Conservation (phyloP, 2,888 invertebrate species). For the Lasioglossum leucozonium region DNA sequence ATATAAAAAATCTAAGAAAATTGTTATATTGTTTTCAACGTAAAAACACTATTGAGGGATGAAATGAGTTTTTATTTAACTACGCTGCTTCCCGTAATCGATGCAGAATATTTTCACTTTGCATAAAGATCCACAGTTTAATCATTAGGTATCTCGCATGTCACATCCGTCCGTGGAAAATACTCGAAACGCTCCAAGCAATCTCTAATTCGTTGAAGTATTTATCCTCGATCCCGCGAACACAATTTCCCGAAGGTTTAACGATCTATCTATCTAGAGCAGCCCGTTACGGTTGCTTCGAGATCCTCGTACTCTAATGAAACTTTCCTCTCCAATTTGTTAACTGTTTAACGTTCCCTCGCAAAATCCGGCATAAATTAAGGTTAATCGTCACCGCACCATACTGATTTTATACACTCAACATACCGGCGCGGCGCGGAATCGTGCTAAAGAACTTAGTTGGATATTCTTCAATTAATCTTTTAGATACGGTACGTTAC, state of each 20-base stretch:
- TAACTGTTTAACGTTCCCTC: constrained; percentile 52
- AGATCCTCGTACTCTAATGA: constrained; percentile 29
- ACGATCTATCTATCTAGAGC: neutral
- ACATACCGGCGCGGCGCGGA: neutral
- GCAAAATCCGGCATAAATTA: constrained; percentile 48
- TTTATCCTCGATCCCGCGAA: neutral
- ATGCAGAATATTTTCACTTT: too few relatives aligned
- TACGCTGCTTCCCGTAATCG: too few relatives aligned
- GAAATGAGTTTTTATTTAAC: too few relatives aligned
- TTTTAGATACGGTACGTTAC: too few relatives aligned
- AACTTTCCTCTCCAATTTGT: constrained; percentile 45
- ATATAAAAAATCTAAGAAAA: too few relatives aligned
- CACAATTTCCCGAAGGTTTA: neutral
- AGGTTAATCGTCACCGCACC: constrained; percentile 49
- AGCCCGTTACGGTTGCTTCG: neutral
- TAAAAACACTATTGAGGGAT: too few relatives aligned
- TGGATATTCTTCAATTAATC: constrained; percentile 52
- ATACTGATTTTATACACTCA: constrained; percentile 48
- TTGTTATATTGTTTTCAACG: too few relatives aligned
- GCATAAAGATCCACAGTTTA: too few relatives aligned
- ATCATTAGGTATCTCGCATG: neutral
- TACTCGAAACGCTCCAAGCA: neutral
- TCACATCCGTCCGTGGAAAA: neutral
- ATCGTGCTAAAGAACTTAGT: constrained; percentile 29
- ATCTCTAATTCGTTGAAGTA: neutral